Evolutionary conservation across 1,140 invertebrate genomes (phyloP).

Genomic region (Epicauta chinensis): DNA sequence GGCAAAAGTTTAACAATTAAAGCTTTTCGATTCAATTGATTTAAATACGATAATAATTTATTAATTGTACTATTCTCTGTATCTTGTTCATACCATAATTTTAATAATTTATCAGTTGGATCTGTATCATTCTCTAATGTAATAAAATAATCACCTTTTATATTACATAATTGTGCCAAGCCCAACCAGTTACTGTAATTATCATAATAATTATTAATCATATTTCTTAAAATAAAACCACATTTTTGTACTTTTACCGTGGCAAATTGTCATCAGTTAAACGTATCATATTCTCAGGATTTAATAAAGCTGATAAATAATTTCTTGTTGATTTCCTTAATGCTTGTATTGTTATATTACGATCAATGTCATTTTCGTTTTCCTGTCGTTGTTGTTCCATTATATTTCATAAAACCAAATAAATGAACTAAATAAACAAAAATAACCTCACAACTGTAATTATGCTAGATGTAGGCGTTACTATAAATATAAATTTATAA

Average conservation of each 20-base stretch:
- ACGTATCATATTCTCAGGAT: not conserved
- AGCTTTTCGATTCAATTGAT: conserved; percentile 60
- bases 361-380: not conserved
- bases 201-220: too few species aligned
- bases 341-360: not conserved
- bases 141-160: conserved; percentile 45
- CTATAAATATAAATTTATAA: too few species aligned
- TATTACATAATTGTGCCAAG: conserved; percentile 49
- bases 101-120: conserved; percentile 49
- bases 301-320: not conserved
- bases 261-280: too few species aligned
- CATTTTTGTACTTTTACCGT: too few species aligned
- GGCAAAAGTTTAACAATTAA: conserved; percentile 53
- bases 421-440: not conserved
- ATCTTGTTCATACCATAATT: conserved; percentile 44
- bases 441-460: not conserved
- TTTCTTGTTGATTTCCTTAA: not conserved
- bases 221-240: too few species aligned
- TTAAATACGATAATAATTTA: conserved; percentile 48
- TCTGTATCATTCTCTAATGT: conserved; percentile 45
- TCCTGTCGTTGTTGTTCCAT: not conserved
- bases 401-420: not conserved
- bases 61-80: conserved; percentile 44
- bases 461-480: too few species aligned
- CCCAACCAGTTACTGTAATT: conserved; percentile 60